Percentiles rank a stretch among this genome's conserved stretches.
Evolutionary conservation across 1,140 invertebrate species (phyloP).

Genomic region (Drosophila sulfurigaster): DNA sequence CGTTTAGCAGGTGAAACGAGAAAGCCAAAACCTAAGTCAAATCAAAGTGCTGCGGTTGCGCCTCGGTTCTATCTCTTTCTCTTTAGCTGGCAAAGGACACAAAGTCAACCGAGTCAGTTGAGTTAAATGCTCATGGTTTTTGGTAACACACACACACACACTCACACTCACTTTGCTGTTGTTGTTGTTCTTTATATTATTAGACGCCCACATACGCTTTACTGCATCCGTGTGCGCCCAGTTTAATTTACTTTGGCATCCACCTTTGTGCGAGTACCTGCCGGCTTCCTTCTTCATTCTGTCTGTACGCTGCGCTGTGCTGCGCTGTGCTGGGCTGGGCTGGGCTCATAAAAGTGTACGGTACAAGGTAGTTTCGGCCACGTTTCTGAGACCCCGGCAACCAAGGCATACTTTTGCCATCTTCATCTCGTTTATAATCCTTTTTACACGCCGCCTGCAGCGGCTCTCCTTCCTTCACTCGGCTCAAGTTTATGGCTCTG

Average conservation of each 20-base stretch:
- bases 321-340: neutral
- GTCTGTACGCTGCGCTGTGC: neutral
- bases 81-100: neutral
- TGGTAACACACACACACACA: conserved; percentile 35
- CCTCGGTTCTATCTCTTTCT: conserved; percentile 26
- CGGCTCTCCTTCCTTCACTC: conserved; percentile 26
- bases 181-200: conserved; percentile 38
- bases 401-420: conserved; percentile 32
- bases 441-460: conserved; percentile 50
- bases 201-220: conserved; percentile 16
- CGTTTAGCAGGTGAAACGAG: conserved; percentile 58
- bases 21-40: conserved; percentile 44
- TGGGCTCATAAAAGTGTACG: conserved; percentile 36
- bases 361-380: conserved; percentile 27
- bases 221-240: conserved; percentile 16
- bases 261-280: neutral
- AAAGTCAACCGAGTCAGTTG: conserved; percentile 22
- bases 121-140: conserved; percentile 62
- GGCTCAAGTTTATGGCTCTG: conserved; percentile 64
- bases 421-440: conserved; percentile 65
- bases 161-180: neutral
- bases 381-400: conserved; percentile 7
- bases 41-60: conserved; percentile 56
- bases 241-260: conserved; percentile 34
- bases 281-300: neutral